A percentile compares a stretch with the other conserved stretches of the same genome.
These are phyloP conservation scores for Amblyopsis rosae DNA, from an alignment of 2,113 vertebrate species.

Conservation along the genomic window DNA sequence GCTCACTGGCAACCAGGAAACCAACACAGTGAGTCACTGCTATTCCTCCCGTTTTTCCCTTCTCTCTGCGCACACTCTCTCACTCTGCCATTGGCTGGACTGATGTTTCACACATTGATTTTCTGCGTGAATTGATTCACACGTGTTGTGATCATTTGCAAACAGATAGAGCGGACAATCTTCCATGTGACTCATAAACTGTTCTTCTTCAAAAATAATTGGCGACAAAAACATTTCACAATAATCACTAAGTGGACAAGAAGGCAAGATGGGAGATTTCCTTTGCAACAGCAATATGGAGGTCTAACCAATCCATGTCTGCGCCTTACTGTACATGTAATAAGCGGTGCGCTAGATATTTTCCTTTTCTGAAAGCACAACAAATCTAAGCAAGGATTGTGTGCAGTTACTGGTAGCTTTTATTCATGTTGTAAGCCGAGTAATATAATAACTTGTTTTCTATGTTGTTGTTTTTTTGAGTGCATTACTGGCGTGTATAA, in stretches of 20 bases:
- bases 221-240: constrained; percentile 5
- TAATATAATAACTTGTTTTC: constrained; percentile 1
- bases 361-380: too few species aligned
- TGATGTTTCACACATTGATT: too few species aligned
- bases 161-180: too few species aligned
- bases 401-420: constrained; percentile 29
- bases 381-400: not conserved
- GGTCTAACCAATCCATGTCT: constrained; percentile 33
- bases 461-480: not conserved
- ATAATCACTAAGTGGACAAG: constrained; percentile 17
- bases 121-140: too few species aligned
- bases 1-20: constrained; percentile 80
- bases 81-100: not conserved
- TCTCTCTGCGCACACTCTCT: not conserved
- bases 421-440: constrained; percentile 19
- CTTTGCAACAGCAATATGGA: constrained; percentile 27
- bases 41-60: not conserved
- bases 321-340: constrained; percentile 23
- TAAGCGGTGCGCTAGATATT: constrained; percentile 25
- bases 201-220: constrained; percentile 33
- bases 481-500: too few species aligned
- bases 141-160: too few species aligned
- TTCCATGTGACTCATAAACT: too few species aligned
- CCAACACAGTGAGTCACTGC: constrained; percentile 79
- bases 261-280: constrained; percentile 11